Percentiles rank a stretch among this genome's conserved stretches.
These are phyloP conservation scores for Pantherophis alleghaniensis DNA, from an alignment of 2,797 vertebrate species.

Conservation along the genomic window DNA sequence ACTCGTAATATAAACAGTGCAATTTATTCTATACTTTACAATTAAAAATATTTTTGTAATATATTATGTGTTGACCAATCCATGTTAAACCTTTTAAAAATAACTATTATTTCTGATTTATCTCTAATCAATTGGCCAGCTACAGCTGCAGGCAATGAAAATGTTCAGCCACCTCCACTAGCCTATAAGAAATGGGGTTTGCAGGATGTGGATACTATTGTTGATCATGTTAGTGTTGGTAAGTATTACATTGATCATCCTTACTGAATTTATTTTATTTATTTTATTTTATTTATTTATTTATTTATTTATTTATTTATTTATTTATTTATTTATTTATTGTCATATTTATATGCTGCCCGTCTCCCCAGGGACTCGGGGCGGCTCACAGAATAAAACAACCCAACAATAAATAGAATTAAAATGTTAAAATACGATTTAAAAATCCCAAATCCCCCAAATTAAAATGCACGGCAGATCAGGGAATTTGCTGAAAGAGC, in stretches of 20 bases:
- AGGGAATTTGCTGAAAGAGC: too few species aligned
- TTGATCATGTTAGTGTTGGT: slow-evolving; percentile 95
- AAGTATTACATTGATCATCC: slow-evolving; percentile 57
- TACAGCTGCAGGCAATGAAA: slow-evolving; percentile 92
- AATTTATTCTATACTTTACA: neutral
- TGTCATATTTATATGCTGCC: too few species aligned
- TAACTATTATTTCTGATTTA: slow-evolving; percentile 40
- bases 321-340: too few species aligned
- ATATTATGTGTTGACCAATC: neutral
- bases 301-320: too few species aligned
- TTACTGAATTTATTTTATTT: neutral
- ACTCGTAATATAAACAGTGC: neutral
- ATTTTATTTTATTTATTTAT: too few species aligned
- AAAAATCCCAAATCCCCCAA: too few species aligned
- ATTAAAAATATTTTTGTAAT: neutral
- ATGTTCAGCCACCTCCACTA: slow-evolving; percentile 91
- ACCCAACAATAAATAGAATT: too few species aligned
- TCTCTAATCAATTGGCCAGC: slow-evolving; percentile 73
- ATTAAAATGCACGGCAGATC: too few species aligned
- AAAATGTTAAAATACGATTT: too few species aligned
- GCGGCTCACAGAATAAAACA: too few species aligned
- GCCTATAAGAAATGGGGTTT: slow-evolving; percentile 98
- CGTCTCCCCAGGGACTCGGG: too few species aligned
- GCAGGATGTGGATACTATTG: slow-evolving; percentile 90
- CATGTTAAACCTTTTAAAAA: neutral